A percentile compares a stretch with the other conserved stretches of the same genome.
Evolutionary conservation across 2,113 vertebrate species (phyloP).

Genomic region (Indri indri): DNA sequence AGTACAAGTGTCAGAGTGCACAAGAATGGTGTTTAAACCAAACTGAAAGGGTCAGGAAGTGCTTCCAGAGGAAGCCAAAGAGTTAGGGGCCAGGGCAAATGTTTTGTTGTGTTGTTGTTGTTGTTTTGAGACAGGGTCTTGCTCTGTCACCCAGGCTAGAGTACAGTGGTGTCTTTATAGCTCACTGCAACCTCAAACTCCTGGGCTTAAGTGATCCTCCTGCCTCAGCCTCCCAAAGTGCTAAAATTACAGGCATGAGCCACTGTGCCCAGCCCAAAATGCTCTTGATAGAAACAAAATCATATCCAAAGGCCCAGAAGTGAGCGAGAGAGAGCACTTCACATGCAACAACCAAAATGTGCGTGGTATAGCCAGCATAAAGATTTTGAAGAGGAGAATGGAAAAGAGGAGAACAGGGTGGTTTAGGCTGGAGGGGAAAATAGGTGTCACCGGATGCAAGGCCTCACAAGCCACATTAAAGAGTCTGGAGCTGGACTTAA

Average conservation of each 20-base stretch:
- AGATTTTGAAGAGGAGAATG: neutral
- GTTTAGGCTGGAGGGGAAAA: too few relatives aligned
- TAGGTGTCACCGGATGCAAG: fast-evolving
- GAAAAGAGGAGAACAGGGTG: too few relatives aligned
- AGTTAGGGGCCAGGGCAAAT: neutral
- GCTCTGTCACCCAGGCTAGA: too few relatives aligned
- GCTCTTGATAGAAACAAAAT: neutral
- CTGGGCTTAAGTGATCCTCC: too few relatives aligned
- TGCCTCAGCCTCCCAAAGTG: too few relatives aligned
- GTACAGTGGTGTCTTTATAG: too few relatives aligned
- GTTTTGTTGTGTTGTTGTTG: too few relatives aligned
- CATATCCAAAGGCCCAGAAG: neutral
- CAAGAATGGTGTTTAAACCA: neutral
- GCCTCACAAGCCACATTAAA: neutral
- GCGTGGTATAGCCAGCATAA: fast-evolving
- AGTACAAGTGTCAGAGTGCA: neutral
- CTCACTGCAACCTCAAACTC: too few relatives aligned
- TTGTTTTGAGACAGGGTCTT: too few relatives aligned
- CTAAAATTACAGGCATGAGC: too few relatives aligned
- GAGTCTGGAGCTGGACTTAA: neutral
- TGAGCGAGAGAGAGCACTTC: neutral
- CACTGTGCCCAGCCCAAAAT: neutral
- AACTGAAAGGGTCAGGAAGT: neutral
- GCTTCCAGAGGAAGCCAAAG: neutral
- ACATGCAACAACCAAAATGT: neutral